Evolutionary conservation across 2,797 vertebrate genomes (phyloP).

Genomic region (Hemitrygon akajei): DNA sequence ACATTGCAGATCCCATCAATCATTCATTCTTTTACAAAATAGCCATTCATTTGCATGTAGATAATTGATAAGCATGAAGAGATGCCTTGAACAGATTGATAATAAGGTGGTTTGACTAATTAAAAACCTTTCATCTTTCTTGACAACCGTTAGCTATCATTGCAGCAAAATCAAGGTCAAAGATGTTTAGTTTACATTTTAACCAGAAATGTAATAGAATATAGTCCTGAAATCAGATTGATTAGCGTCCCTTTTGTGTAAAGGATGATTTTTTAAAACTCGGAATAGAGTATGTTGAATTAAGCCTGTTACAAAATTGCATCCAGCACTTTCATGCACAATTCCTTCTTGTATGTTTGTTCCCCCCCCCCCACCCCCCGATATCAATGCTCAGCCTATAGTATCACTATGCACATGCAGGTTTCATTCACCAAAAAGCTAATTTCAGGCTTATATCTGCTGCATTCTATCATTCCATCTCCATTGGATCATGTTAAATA

Average conservation of each 20-base stretch:
- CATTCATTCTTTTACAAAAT: constrained; percentile 7
- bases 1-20: background rate
- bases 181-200: background rate
- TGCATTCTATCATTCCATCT: background rate
- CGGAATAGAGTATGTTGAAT: too few relatives aligned
- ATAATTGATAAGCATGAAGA: constrained; percentile 7
- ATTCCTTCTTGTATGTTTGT: too few relatives aligned
- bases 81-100: background rate
- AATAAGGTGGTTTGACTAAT: background rate
- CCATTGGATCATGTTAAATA: too few relatives aligned
- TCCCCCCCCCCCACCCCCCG: too few relatives aligned
- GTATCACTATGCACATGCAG: too few relatives aligned
- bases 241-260: too few relatives aligned
- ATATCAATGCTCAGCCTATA: too few relatives aligned
- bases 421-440: too few relatives aligned
- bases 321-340: too few relatives aligned
- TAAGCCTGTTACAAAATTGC: too few relatives aligned
- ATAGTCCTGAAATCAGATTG: background rate
- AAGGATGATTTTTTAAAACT: too few relatives aligned
- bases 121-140: background rate
- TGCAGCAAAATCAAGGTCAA: background rate
- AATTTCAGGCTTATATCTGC: background rate
- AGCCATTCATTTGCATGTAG: background rate
- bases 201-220: background rate
- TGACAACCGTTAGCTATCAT: background rate